Conservation (phyloP, 2,888 invertebrate species). For the Autographa pulchrina region DNA sequence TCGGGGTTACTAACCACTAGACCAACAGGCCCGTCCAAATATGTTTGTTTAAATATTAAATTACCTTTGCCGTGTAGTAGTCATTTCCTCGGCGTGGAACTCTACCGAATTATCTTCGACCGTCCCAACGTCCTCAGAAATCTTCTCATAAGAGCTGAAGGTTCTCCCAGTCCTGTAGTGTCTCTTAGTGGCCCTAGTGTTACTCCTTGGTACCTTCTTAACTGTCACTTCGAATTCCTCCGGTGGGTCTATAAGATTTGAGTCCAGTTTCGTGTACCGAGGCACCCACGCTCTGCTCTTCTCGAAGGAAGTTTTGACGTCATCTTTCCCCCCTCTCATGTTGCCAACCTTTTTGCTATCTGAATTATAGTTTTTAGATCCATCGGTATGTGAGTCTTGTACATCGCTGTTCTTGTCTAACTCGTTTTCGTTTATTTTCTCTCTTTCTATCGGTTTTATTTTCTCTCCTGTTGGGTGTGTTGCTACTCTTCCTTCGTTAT, state of each 20-base stretch:
- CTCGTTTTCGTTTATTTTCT: too few species aligned
- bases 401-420: too few species aligned
- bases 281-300: not conserved
- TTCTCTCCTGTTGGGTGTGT: too few species aligned
- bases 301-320: not conserved
- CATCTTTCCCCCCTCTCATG: not conserved
- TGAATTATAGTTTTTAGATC: too few species aligned
- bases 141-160: not conserved
- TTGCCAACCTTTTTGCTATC: not conserved
- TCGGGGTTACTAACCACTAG: too few species aligned
- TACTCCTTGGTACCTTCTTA: not conserved
- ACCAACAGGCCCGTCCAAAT: too few species aligned
- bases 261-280: not conserved
- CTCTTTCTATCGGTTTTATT: too few species aligned
- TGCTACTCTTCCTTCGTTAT: too few species aligned
- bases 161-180: not conserved
- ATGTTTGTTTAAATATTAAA: too few species aligned
- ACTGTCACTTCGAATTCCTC: not conserved
- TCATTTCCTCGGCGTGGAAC: not conserved
- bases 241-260: not conserved
- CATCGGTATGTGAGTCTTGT: too few species aligned
- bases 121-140: not conserved
- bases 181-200: not conserved
- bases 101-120: constrained; percentile 10
- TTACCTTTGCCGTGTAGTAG: not conserved